Evolutionary conservation across 1,140 invertebrate genomes (phyloP), one percentile per base, ranked within the genome.

Genomic region (Frieseomelitta varia): DNA sequence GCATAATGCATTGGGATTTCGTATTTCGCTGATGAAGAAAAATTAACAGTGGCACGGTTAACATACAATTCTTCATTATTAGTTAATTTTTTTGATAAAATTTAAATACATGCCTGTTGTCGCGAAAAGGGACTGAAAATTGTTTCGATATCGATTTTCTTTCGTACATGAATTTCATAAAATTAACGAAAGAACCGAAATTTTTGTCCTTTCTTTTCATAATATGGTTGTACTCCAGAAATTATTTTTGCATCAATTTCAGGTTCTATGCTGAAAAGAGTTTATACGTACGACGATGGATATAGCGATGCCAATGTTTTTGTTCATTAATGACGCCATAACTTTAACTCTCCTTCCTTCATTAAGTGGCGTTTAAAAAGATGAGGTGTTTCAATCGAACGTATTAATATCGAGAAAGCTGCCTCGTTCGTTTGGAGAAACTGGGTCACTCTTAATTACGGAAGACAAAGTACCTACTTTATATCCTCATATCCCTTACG

Each of bases 351-450:
- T 47, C 39, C 39, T 47, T 47, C 39, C 8, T 47, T 47, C 39
- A 8, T 47, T 47, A 47, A 47, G 39, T 8, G 39, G 6, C 39
- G 39, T 27, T 24, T n/a, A 21, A 19, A 51, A 51, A 14, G 24
- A 47, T 47, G 39, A 19, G 24, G 15, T 10, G 8, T 27, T 27
- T 53, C 17, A 61, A 56, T 34, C n/a, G 53, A 39, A 47, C 10
- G 21, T 34, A 19, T 27, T 6, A 24, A 47, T 30, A 63, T 55
- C 14, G 27, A 55, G 24, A 67, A 47, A 19, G 61, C 15, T 55
- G n/a, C 24, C 53, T 47, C 11, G 19, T 19, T 76, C 30, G 61
- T 67, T 24, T 17, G 24, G 15, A 76, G 73, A 77, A 82, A 82
- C 72, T 53, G n/a, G 81, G 53, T 56, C 34, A 19, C 19, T 17